Base-by-base conservation (phyloP, 2,797 vertebrate genomes). In the Gouania willdenowi region DNA sequence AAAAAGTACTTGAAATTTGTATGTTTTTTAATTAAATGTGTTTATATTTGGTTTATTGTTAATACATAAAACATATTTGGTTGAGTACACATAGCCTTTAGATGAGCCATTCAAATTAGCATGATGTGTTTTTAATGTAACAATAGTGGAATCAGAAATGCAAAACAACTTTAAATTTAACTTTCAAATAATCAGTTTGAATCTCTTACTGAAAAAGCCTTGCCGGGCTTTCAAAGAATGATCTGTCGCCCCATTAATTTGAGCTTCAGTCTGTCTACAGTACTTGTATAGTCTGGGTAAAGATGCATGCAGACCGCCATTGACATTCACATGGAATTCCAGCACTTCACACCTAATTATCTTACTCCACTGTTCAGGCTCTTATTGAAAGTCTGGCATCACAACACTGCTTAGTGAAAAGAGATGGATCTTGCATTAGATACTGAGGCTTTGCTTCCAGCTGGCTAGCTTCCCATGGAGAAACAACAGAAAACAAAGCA, bases 321-420 rank as follows among this genome's bases (percentile, higher is more conserved):
- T 44, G 17, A 63, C 48, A 39, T 68, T 53, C 21, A 39, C 15
- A 4, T 49, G 8, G 9, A 47, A 66, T 68, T 63, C 41, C 49
- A 41, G 16, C 55, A 52, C 54, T 71, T 71, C 40, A 53, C 65
- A 65, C 49, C 62, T 57, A 52, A 71, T 77, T 74, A 69, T 77
- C 61, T 46, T 55, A 34, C 41, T 66, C 49, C 29, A 9, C 46
- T 33, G 34, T 59, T 65, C 45, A 52, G 63, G 40, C 66, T 55
- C 44, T 67, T 51, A 45, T 53, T 60, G 45, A 57, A 61, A 48
- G 59, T 29, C 35, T 46, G 59, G 59, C 64, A 41, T 52, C 47
- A 49, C 29, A 54, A 39, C 66, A 27, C 39, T 16, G 43, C 34
- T 31, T 29, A 41, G 45, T 30, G 50, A 71, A 51, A 49, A 41